Percentiles rank a stretch among this genome's conserved stretches.
Evolutionary conservation across 2,113 vertebrate species (phyloP).

Genomic region (Odontesthes bonariensis): DNA sequence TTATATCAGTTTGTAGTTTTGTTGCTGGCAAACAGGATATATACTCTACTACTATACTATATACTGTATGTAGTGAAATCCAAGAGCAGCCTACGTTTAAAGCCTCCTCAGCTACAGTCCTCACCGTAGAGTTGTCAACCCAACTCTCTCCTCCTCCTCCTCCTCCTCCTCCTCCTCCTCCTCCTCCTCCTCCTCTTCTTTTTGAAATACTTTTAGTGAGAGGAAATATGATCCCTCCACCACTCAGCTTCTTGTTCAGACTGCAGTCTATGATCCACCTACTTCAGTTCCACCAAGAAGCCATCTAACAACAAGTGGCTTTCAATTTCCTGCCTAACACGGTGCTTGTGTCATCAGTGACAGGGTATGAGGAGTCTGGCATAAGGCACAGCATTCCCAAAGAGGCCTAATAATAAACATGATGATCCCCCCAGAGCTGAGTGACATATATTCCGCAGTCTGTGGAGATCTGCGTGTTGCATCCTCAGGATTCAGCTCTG

Average conservation of each 20-base stretch:
- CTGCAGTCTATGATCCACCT: conserved; percentile 47
- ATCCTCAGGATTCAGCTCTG: conserved; percentile 45
- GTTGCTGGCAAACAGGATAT: not conserved
- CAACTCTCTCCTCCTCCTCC: not conserved
- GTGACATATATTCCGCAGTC: conserved; percentile 56
- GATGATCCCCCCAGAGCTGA: conserved; percentile 47
- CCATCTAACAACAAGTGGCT: conserved; percentile 62
- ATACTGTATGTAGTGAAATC: conserved; percentile 47
- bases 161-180: not conserved
- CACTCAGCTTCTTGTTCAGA: conserved; percentile 36
- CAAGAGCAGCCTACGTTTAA: conserved; percentile 25
- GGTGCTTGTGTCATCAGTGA: conserved; percentile 24
- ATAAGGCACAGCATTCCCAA: conserved; percentile 50
- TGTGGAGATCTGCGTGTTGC: conserved; percentile 38
- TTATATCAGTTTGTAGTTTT: not conserved
- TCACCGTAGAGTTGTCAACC: conserved; percentile 7
- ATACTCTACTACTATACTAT: too few species aligned
- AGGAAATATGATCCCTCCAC: conserved; percentile 40
- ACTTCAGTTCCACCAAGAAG: conserved; percentile 52
- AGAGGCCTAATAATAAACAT: conserved; percentile 66
- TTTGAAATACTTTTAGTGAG: conserved; percentile 25
- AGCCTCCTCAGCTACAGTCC: conserved; percentile 3
- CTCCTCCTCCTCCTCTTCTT: not conserved
- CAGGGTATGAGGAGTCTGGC: conserved; percentile 47
- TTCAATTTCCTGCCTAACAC: conserved; percentile 54